Percentiles rank a stretch among this genome's conserved stretches.
phyloP scores from a whole-genome alignment of 2,797 vertebrate species.

The Danionella dracula region DNA sequence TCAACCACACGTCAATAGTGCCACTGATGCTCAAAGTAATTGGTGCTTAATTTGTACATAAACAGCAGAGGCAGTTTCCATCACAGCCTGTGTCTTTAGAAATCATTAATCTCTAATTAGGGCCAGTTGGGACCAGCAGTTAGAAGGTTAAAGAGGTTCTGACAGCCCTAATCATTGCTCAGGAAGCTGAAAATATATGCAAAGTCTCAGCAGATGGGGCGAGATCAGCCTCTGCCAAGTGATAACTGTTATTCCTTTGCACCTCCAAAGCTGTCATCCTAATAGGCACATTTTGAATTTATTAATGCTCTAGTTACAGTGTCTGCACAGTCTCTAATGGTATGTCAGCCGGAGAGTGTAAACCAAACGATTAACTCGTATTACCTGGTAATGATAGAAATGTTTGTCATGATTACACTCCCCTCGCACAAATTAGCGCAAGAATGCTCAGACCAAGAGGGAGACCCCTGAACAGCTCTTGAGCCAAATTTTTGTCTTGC shows the following conservation, averaged over 20 bases:
- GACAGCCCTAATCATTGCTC: slow-evolving; percentile 99
- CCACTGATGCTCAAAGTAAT: slow-evolving; percentile 47
- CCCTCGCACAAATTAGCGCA: slow-evolving; percentile 33
- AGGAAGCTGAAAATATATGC: slow-evolving; percentile 97
- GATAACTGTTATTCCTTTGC: slow-evolving; percentile 89
- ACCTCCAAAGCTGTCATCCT: slow-evolving; percentile 86
- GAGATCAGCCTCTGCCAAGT: slow-evolving; percentile 84
- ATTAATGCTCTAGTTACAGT: slow-evolving; percentile 85
- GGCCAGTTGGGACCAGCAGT: slow-evolving; percentile 99
- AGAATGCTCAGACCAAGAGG: slow-evolving; percentile 30
- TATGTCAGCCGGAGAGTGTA: slow-evolving; percentile 83
- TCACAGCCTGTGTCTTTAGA: slow-evolving; percentile 94
- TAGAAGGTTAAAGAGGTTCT: slow-evolving; percentile 99
- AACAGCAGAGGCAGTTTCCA: slow-evolving; percentile 88
- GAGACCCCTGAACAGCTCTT: slow-evolving; percentile 32
- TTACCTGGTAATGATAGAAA: slow-evolving; percentile 89
- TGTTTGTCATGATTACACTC: slow-evolving; percentile 64
- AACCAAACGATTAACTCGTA: slow-evolving; percentile 92
- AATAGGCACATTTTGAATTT: slow-evolving; percentile 88
- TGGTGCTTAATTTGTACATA: slow-evolving; percentile 86
- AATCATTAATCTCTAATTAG: slow-evolving; percentile 99
- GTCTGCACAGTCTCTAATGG: slow-evolving; percentile 82
- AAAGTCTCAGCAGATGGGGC: slow-evolving; percentile 87
- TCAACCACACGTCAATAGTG: slow-evolving; percentile 37
- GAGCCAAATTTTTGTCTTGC: slow-evolving; percentile 15